These are phyloP conservation scores for Eunapius fragilis DNA, from an alignment of 37 sponge, comb jelly and placozoan species.

Conservation along the genomic window DNA sequence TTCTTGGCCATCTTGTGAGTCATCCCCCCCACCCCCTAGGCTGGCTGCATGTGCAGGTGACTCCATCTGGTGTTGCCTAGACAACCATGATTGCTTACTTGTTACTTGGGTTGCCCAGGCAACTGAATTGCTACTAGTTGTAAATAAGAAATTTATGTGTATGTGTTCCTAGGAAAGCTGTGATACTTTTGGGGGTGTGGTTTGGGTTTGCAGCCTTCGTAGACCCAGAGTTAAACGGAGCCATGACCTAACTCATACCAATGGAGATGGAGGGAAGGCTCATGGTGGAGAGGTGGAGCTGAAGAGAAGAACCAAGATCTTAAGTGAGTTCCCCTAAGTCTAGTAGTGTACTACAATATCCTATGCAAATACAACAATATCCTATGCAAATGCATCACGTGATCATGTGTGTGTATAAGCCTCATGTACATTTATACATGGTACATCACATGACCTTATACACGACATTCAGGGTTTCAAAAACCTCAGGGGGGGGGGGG, in stretches of 20 bases:
- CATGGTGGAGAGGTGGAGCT: background rate
- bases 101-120: background rate
- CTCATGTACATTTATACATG: too few relatives aligned
- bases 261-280: background rate
- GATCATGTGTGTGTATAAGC: background rate
- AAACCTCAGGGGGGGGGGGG: too few relatives aligned
- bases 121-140: background rate
- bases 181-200: background rate
- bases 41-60: background rate
- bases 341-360: background rate
- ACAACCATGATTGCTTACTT: background rate
- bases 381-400: background rate
- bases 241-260: background rate
- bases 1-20: conserved; percentile 28
- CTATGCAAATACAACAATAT: background rate
- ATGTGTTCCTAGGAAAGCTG: background rate
- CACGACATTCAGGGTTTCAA: too few relatives aligned
- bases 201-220: background rate
- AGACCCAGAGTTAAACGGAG: background rate
- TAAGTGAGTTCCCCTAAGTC: background rate
- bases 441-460: too few relatives aligned
- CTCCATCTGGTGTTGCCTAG: background rate
- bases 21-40: background rate
- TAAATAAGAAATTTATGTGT: background rate
- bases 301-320: background rate